Evolutionary conservation across 2,888 invertebrate species (phyloP).

Genomic region (Drosophila phalerata): DNA sequence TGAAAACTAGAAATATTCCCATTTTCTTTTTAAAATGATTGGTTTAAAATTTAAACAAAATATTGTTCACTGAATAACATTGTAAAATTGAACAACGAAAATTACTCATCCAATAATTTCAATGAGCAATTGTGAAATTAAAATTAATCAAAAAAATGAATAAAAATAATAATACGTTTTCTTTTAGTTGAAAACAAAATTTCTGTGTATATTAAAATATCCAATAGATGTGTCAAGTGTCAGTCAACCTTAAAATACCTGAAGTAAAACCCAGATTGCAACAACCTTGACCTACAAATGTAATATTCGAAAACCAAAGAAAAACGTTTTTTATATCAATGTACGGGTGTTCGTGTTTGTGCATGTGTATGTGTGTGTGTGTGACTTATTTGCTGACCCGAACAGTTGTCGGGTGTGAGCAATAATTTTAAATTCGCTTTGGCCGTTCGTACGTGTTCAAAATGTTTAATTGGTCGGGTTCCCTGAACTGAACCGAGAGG

Average conservation of each 20-base stretch:
- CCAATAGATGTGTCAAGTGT: not conserved
- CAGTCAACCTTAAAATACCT: slow-evolving; percentile 26
- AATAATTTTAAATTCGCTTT: slow-evolving; percentile 50
- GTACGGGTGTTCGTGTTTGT: slow-evolving; percentile 16
- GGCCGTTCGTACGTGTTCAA: slow-evolving; percentile 58
- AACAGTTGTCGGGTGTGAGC: slow-evolving; percentile 38
- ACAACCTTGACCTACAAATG: slow-evolving; percentile 47
- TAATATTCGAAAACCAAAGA: slow-evolving; percentile 18
- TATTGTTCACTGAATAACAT: no score
- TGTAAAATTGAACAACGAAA: no score
- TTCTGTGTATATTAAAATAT: not conserved
- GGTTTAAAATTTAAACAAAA: no score
- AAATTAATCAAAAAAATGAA: not conserved
- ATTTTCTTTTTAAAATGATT: no score
- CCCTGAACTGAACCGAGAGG: slow-evolving; percentile 21
- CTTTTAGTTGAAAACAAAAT: no score
- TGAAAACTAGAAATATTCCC: no score
- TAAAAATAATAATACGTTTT: no score
- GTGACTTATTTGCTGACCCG: slow-evolving; percentile 48
- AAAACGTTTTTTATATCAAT: slow-evolving; percentile 17
- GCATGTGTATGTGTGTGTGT: slow-evolving; percentile 28
- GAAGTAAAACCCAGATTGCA: slow-evolving; percentile 21
- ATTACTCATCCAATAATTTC: no score
- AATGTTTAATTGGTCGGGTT: slow-evolving; percentile 61
- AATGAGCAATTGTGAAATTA: not conserved